Evolutionary conservation across 2,797 vertebrate species (phyloP).

Genomic region (Dendrocincla fuliginosa): DNA sequence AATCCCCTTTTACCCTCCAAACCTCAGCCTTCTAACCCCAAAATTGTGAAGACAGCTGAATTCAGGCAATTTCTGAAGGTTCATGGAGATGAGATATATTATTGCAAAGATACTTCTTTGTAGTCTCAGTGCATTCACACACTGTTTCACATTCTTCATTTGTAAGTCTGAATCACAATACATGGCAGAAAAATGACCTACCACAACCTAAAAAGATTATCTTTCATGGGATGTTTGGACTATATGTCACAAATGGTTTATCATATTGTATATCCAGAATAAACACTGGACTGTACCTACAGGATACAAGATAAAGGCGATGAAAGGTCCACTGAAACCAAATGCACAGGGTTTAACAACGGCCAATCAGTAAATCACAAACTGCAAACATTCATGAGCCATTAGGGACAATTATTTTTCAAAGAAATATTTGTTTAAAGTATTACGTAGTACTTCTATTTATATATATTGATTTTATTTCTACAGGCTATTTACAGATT

Average conservation of each 20-base stretch:
- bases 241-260: slow-evolving; percentile 17
- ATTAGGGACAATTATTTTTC: not conserved
- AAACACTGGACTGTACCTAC: not conserved
- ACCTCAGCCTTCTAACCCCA: not conserved
- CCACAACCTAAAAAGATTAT: not conserved
- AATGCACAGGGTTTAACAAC: not conserved
- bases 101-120: not conserved
- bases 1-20: fast-evolving
- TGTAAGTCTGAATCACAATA: not conserved
- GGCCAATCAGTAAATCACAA: not conserved
- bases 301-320: not conserved
- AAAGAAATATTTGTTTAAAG: not conserved
- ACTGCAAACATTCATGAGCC: not conserved
- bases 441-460: not conserved
- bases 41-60: not conserved
- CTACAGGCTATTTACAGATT: not conserved
- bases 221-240: slow-evolving; percentile 10
- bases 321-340: not conserved
- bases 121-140: not conserved
- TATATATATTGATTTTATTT: not conserved
- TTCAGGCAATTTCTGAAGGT: not conserved
- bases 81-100: not conserved
- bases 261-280: not conserved
- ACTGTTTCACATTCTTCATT: not conserved
- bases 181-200: not conserved